Evolutionary conservation across 2,888 invertebrate species (phyloP), one percentile per base, ranked within the genome.

Genomic region (Epicampocera succincta): DNA sequence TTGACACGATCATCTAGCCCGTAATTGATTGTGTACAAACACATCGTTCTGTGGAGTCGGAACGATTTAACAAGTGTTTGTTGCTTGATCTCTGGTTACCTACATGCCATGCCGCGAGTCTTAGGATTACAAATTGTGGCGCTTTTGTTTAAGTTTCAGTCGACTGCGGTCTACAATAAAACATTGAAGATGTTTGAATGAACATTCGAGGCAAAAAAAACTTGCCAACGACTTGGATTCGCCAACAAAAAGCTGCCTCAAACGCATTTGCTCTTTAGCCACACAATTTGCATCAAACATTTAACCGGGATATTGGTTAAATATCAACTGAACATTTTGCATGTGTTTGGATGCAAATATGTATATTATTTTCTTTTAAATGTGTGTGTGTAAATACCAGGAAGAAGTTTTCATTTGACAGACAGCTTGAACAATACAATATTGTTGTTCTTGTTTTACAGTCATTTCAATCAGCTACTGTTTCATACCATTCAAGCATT

Each of bases 41-140:
- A 33, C 33, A 8, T 33, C 33, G 9, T 29, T 29, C 29, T 29
- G 3, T 33, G 1, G 17, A 50, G 40, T 40, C 15, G 0, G 3
- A 44, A 21, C 15, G 21, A 44, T 44, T 33, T 3, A 40, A 40
- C 42, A 61, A 50, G 12, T 44, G 40, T 15, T 13, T 50, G 42
- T 5, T 25, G 40, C 9, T 29, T 3, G 13, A n/a, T 65, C 40
- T 63, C 40, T 48, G n/a, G 25, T 77, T 61, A 63, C 48, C 61
- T 29, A 61, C 40, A 60, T 11, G 25, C 15, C 40, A 60, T 11
- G 25, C 15, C 50, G 38, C 8, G 1, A 33, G 8, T 63, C 48
- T 13, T 73, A 44, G 38, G 15, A 33, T 77, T 82, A 74, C 69
- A 61, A 40, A 74, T 65, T 74, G 74, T 82, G 74, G 77, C 78